phyloP scores from a whole-genome alignment of 2,888 invertebrate genomes.

The Nineta flava region DNA sequence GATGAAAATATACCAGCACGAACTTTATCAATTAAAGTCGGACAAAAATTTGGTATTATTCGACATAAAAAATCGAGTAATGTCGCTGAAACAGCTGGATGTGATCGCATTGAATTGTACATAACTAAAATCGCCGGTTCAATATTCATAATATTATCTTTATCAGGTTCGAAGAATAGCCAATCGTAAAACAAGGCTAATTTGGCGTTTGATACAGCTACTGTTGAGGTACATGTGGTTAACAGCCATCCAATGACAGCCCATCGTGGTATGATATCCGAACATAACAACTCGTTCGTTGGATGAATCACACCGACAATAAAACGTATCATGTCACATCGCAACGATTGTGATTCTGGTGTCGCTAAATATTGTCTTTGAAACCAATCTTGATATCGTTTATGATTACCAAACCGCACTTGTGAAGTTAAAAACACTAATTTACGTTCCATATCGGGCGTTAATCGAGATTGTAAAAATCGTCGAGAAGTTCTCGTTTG shows the following conservation, averaged over 20 bases:
- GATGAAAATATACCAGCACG: slow-evolving; percentile 69
- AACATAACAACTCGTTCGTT: slow-evolving; percentile 78
- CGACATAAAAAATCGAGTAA: slow-evolving; percentile 81
- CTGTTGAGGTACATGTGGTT: slow-evolving; percentile 77
- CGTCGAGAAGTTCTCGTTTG: slow-evolving; percentile 74
- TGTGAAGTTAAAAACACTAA: slow-evolving; percentile 71
- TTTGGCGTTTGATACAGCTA: slow-evolving; percentile 82
- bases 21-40: slow-evolving; percentile 61
- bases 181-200: slow-evolving; percentile 86
- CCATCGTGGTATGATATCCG: slow-evolving; percentile 92
- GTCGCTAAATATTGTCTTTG: slow-evolving; percentile 81
- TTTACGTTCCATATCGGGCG: slow-evolving; percentile 88
- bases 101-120: slow-evolving; percentile 85
- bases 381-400: slow-evolving; percentile 90
- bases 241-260: slow-evolving; percentile 89
- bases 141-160: slow-evolving; percentile 91
- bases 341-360: slow-evolving; percentile 76
- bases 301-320: slow-evolving; percentile 90
- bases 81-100: slow-evolving; percentile 80
- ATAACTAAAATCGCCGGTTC: slow-evolving; percentile 88
- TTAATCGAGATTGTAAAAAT: slow-evolving; percentile 69
- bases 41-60: slow-evolving; percentile 79
- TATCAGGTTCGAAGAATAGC: slow-evolving; percentile 79
- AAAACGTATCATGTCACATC: slow-evolving; percentile 86
- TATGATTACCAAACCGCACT: slow-evolving; percentile 80